These are phyloP conservation scores for Lipophrys pholis DNA, from an alignment of 2,113 vertebrate species.

Conservation along the genomic window DNA sequence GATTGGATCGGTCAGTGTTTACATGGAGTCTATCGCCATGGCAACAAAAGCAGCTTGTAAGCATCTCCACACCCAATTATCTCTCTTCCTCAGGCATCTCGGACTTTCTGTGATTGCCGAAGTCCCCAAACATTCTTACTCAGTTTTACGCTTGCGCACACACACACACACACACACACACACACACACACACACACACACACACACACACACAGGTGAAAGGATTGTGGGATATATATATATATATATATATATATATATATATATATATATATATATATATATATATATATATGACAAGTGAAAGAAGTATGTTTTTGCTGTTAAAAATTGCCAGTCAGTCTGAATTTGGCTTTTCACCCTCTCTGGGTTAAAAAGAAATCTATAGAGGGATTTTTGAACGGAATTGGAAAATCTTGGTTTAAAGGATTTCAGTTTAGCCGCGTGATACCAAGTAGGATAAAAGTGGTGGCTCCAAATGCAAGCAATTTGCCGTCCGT, in stretches of 20 bases:
- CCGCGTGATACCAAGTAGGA: too few species aligned
- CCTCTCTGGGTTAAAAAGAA: neutral
- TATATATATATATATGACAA: conserved; percentile 11
- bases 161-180: neutral
- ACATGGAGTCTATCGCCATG: conserved; percentile 56
- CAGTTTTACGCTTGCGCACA: conserved; percentile 15
- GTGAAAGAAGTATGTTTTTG: conserved; percentile 3
- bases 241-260: conserved; percentile 20
- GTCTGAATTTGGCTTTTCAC: conserved; percentile 2
- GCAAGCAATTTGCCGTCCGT: too few species aligned
- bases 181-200: neutral
- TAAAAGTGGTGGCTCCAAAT: too few species aligned
- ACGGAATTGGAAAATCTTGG: too few species aligned
- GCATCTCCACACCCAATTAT: conserved; percentile 63
- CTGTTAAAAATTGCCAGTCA: conserved; percentile 1
- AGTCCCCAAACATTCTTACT: conserved; percentile 44
- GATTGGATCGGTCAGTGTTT: conserved; percentile 66
- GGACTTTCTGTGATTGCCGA: conserved; percentile 47
- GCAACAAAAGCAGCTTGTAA: conserved; percentile 58
- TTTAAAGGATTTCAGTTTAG: too few species aligned
- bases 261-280: conserved; percentile 10
- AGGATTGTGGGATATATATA: conserved; percentile 37
- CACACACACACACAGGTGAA: neutral
- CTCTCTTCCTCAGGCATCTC: conserved; percentile 64
- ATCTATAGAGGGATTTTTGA: too few species aligned